Evolutionary conservation across 2,113 vertebrate genomes (phyloP).

Genomic region (Agapornis roseicollis): DNA sequence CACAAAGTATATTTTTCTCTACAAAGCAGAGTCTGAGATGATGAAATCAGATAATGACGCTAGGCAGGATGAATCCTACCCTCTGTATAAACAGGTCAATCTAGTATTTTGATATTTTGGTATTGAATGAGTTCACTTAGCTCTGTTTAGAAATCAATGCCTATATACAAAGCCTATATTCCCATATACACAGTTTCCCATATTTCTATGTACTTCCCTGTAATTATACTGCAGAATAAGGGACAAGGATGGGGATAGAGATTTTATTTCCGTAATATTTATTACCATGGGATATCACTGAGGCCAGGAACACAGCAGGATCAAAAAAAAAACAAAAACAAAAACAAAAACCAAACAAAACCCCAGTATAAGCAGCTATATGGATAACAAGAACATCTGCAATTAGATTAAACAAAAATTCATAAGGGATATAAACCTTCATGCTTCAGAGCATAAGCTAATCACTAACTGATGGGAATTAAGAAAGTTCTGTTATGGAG

Average conservation of each 20-base stretch:
- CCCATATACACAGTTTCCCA: background rate
- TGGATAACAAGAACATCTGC: conserved; percentile 50
- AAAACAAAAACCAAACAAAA: background rate
- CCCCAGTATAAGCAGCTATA: conserved; percentile 39
- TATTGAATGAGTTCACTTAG: background rate
- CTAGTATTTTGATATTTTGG: background rate
- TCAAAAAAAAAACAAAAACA: background rate
- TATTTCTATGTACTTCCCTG: background rate
- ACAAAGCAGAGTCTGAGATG: background rate
- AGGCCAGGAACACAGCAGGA: conserved; percentile 9
- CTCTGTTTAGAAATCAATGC: background rate
- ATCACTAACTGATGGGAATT: conserved; percentile 67
- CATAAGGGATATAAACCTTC: conserved; percentile 59
- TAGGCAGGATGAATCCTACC: background rate
- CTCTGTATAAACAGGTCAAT: background rate
- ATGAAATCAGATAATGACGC: background rate
- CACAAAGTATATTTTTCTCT: background rate
- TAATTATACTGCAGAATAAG: background rate
- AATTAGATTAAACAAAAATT: conserved; percentile 68
- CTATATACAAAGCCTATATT: background rate
- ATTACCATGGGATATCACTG: conserved; percentile 6
- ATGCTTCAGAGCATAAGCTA: conserved; percentile 67
- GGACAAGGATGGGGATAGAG: background rate
- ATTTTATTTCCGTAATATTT: conserved; percentile 23
- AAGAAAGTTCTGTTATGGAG: conserved; percentile 63